These are phyloP conservation scores for Melospiza melodia DNA, from an alignment of 2,113 vertebrate species.

Conservation along the genomic window DNA sequence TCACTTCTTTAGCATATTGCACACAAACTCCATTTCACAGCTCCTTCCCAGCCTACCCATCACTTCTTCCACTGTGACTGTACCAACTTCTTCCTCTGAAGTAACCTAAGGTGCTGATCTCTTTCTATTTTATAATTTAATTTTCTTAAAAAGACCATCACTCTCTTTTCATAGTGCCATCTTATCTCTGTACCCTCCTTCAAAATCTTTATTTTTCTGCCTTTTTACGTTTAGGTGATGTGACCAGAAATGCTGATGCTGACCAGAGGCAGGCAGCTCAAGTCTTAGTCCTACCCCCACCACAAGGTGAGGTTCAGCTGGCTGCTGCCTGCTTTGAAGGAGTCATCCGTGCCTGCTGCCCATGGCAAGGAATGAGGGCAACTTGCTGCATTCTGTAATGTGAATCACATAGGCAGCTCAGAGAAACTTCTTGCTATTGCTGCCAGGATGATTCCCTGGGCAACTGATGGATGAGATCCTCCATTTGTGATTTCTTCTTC, in stretches of 20 bases:
- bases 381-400: rapidly evolving
- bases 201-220: background rate
- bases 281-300: background rate
- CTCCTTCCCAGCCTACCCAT: background rate
- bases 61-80: background rate
- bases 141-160: background rate
- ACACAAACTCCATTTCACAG: background rate
- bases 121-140: background rate
- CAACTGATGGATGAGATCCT: background rate
- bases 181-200: rapidly evolving
- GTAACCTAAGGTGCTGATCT: background rate
- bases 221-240: background rate
- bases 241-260: background rate
- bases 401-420: background rate
- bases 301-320: background rate
- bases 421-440: background rate
- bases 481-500: background rate
- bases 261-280: background rate
- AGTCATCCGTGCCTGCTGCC: background rate
- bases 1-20: background rate
- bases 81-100: background rate
- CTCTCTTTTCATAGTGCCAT: background rate
- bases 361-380: background rate
- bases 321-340: background rate
- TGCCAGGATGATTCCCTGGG: background rate